Evolutionary conservation across 1,140 invertebrate species (phyloP), one percentile per base, ranked within the genome.

Genomic region (Drosophila insularis): DNA sequence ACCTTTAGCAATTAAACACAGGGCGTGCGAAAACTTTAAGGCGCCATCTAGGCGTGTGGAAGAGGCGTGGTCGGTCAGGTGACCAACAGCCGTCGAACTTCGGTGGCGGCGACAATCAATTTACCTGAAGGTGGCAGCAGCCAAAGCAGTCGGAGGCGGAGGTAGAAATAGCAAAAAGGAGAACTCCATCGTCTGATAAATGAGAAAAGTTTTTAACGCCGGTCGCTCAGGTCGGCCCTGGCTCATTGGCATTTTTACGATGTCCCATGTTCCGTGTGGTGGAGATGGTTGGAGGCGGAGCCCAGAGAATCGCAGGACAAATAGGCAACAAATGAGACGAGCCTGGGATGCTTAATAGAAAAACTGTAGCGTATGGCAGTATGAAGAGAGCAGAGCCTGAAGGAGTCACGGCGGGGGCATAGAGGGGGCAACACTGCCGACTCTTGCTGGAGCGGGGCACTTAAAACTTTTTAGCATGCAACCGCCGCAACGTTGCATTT

Each of bases 191-290:
- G 79, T 59, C 84, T 87, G 82, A 87, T 87, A 87, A 87, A 87
- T 87, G 82, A 87, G 82, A 89, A 86, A 87, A 87, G 82, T 87
- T 87, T 78, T 87, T 87, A 87, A 87, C 78, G 84, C 75, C 67
- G 54, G 54, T 71, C 79, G 82, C 76, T 89, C 84, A 87, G 82
- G 82, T 89, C 69, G 82, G 79, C 82, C 87, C 82, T 77, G 82
- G 79, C 82, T 87, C 82, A 89, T 87, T 87, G 82, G 84, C 82
- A 89, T 87, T 87, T 87, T 87, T 87, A 89, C 82, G 84, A 89
- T 87, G 81, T 75, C 71, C 54, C 64, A 43, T 19, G 43, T 21
- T 21, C 17, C 14, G 32, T 35, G 7, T 19, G 43, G 3, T 50
- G 43, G 43, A 10, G 78, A 6, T 10, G 59, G 19, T 61, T 14